These are phyloP conservation scores for Drosophila prostipennis DNA, from an alignment of 2,888 invertebrate species.

Conservation along the genomic window DNA sequence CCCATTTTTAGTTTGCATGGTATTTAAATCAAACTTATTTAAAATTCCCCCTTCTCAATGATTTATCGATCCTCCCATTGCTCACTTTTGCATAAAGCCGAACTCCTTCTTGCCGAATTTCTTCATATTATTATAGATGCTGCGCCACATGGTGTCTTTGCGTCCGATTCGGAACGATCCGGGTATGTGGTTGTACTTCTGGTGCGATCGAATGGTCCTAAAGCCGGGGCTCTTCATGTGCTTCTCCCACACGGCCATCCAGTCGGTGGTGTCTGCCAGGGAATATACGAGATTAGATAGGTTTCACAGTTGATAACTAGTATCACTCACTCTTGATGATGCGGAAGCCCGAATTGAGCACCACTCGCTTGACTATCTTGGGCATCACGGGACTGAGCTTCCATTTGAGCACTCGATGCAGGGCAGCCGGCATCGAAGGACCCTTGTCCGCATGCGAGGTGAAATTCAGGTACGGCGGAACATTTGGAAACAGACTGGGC, in stretches of 20 bases:
- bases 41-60: too few relatives aligned
- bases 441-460: conserved; percentile 88
- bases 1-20: too few relatives aligned
- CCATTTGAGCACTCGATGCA: conserved; percentile 95
- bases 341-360: conserved; percentile 94
- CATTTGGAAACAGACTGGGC: conserved; percentile 89
- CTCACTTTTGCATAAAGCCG: conserved; percentile 93
- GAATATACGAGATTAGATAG: not conserved
- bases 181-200: conserved; percentile 99
- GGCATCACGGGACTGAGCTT: conserved; percentile 97
- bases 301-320: rapidly evolving
- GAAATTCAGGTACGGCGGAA: conserved; percentile 92
- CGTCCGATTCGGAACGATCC: conserved; percentile 99
- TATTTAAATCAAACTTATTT: too few relatives aligned
- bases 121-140: conserved; percentile 87
- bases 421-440: conserved; percentile 87
- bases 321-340: conserved; percentile 90
- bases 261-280: conserved; percentile 90
- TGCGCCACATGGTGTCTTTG: conserved; percentile 96
- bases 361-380: conserved; percentile 93
- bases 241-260: conserved; percentile 99
- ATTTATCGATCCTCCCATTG: not conserved
- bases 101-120: conserved; percentile 88
- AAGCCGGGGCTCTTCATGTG: conserved; percentile 98
- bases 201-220: conserved; percentile 92